Percentiles rank a stretch among this genome's conserved stretches.
phyloP scores from a whole-genome alignment of 2,797 vertebrate species.

The Alouatta caraya region DNA sequence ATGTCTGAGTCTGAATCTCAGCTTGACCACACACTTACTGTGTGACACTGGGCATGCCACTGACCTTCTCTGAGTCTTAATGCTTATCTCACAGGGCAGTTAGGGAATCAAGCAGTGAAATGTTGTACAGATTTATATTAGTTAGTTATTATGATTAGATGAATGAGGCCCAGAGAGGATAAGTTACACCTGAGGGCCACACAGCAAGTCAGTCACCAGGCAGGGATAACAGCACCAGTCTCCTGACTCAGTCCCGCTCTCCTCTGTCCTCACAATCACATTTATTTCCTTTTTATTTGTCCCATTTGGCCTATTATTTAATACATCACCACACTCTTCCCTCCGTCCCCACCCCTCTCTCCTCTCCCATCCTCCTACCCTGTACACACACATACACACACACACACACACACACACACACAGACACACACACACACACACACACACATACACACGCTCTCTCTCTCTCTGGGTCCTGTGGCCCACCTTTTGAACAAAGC shows the following conservation, averaged over 20 bases:
- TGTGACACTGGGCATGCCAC: neutral
- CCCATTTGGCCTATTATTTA: neutral
- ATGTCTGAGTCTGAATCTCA: neutral
- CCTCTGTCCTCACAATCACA: neutral
- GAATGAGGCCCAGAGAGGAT: neutral
- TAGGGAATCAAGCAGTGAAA: neutral
- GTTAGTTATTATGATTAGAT: neutral
- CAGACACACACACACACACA: too few species aligned
- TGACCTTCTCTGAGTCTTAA: neutral
- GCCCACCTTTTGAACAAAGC: neutral
- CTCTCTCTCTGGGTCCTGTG: neutral
- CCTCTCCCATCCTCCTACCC: neutral
- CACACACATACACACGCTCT: rapidly evolving
- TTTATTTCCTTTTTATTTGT: neutral
- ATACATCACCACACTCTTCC: neutral
- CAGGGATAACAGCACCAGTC: neutral
- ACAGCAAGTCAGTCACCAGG: neutral
- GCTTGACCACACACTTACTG: neutral
- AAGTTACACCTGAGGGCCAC: neutral
- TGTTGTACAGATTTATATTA: neutral
- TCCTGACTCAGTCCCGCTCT: neutral
- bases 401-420: neutral
- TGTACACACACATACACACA: too few species aligned
- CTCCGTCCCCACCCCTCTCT: neutral
- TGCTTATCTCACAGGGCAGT: neutral